phyloP scores from a whole-genome alignment of 2,888 invertebrate genomes.

The Ecdyonurus torrentis region DNA sequence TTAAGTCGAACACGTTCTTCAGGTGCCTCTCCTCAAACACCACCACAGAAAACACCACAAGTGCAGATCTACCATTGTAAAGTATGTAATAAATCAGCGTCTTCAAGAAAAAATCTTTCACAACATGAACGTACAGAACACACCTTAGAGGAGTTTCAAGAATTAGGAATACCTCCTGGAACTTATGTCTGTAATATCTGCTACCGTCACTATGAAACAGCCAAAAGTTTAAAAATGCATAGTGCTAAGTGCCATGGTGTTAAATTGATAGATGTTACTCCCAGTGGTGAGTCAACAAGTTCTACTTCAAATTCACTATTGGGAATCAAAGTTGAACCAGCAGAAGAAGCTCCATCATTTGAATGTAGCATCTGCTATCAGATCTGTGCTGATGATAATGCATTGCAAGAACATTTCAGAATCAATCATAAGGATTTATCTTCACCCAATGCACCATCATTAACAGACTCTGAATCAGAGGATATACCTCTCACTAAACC shows the following conservation, averaged over 20 bases:
- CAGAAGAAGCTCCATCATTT: not conserved
- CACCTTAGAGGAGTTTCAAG: not conserved
- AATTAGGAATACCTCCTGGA: not conserved
- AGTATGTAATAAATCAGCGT: too few relatives aligned
- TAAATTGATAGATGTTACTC: not conserved
- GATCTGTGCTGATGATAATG: not conserved
- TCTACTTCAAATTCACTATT: not conserved
- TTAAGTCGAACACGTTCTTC: not conserved
- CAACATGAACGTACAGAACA: not conserved
- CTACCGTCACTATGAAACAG: not conserved
- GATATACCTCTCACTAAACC: not conserved
- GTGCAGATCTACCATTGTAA: too few relatives aligned
- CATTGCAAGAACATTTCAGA: not conserved
- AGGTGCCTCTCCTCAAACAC: not conserved
- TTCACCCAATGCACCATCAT: not conserved
- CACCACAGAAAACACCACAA: not conserved
- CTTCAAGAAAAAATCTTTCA: not conserved
- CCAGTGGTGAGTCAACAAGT: not conserved
- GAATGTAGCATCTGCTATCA: not conserved
- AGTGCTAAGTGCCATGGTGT: not conserved
- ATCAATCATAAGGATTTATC: not conserved
- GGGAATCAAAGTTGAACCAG: not conserved
- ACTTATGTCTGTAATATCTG: not conserved
- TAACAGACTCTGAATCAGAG: not conserved
- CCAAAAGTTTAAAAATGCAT: not conserved